A percentile compares a stretch with the other conserved stretches of the same genome.
phyloP scores from a whole-genome alignment of 2,888 invertebrate genomes.

The Polyploca ridens region DNA sequence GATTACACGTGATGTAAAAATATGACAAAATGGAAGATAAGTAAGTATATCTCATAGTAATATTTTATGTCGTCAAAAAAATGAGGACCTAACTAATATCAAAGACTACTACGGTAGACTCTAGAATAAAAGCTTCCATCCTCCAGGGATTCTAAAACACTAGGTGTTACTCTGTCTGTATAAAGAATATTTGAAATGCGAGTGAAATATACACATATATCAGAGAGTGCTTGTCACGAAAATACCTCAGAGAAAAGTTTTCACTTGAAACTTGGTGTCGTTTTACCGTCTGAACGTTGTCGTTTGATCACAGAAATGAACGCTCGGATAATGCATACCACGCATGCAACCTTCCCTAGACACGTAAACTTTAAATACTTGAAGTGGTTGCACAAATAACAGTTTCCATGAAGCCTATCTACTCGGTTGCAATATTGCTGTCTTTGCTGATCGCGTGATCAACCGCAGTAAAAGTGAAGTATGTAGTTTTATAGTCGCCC shows the following conservation, averaged over 20 bases:
- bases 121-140: background rate
- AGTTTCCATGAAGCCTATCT: constrained; percentile 42
- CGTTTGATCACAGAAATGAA: constrained; percentile 31
- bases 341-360: constrained; percentile 33
- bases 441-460: constrained; percentile 59
- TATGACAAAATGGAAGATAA: no score
- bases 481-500: constrained; percentile 46
- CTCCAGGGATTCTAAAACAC: background rate
- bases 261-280: constrained; percentile 24
- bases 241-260: constrained; percentile 33
- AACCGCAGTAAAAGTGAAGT: constrained; percentile 61
- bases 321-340: constrained; percentile 29
- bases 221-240: constrained; percentile 13
- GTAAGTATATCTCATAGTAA: no score
- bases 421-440: constrained; percentile 32
- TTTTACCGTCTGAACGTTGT: constrained; percentile 23
- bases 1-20: background rate
- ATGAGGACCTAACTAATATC: no score
- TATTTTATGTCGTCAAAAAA: no score
- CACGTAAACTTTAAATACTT: constrained; percentile 41
- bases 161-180: background rate
- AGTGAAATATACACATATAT: constrained; percentile 16
- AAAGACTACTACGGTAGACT: background rate
- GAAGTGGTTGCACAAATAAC: constrained; percentile 37
- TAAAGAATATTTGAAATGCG: constrained; percentile 3